Evolutionary conservation across 2,888 invertebrate genomes (phyloP), one percentile per base, ranked within the genome.

Genomic region (Pardosa pseudoannulata): DNA sequence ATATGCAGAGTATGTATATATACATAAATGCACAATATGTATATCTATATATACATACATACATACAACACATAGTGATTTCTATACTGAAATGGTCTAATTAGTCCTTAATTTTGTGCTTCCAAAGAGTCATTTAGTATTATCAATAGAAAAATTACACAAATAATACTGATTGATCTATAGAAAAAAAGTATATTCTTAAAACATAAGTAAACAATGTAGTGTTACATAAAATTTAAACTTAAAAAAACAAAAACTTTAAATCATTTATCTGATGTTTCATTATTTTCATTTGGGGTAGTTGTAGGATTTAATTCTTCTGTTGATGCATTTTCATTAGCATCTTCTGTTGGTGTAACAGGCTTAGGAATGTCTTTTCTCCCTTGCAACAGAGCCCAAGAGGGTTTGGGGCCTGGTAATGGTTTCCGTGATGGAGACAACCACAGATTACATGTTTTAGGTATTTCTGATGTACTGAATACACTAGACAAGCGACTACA

Each of bases 311-410:
- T 73, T 13, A 70, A 79, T 36, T 79, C 79, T 72, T 74, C 78
- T 62, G 74, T 86, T 27, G 32, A 65, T 62, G 65, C 36, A 36
- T 72, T 64, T 29, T 41, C 68, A 65, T 62, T 85, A 29, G 65
- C 79, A 50, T 79, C 75, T 56, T 64, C 50, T 32, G 80, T 31
- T 41, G 87, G 75, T 65, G 80, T 65, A 39, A 75, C 50, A 31
- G 87, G 80, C 64, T 87, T 80, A 65, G 73, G 80, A 56, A 70
- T 76, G 29, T 87, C 80, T 39, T 71, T 75, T 50, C 75, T 72
- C 27, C 67, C 72, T 50, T 87, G 87, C 11, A 74, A 36, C 19
- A 87, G 36, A 23, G 80, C 80, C 87, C 87, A 87, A 28, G 75
- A 64, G 0, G 87, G 87, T 41, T 87, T 87, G 16, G 87, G 87